phyloP scores from a whole-genome alignment of 2,113 vertebrate genomes.

The Chaetorhynchus papuensis region DNA sequence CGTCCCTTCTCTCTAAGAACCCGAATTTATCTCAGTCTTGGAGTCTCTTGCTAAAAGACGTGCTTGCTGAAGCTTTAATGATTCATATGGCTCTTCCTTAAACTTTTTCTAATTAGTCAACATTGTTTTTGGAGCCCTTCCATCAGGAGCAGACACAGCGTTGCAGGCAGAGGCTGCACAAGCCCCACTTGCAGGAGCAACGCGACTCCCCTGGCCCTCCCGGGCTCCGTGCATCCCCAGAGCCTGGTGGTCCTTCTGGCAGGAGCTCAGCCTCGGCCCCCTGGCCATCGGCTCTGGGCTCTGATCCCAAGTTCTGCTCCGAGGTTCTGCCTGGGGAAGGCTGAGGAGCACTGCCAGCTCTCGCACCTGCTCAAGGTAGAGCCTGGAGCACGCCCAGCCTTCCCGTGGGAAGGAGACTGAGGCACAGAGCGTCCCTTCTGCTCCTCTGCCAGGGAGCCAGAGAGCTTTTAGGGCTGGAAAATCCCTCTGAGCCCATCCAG shows the following conservation, averaged over 20 bases:
- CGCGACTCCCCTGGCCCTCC: not conserved
- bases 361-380: not conserved
- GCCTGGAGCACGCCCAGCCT: not conserved
- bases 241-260: not conserved
- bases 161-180: slow-evolving; percentile 23
- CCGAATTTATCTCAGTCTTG: not conserved
- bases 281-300: not conserved
- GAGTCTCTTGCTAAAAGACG: slow-evolving; percentile 48
- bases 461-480: not conserved
- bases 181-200: slow-evolving; percentile 22
- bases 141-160: slow-evolving; percentile 28
- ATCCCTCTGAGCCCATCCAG: not conserved
- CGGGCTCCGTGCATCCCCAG: not conserved
- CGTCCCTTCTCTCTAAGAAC: not conserved
- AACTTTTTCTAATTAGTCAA: slow-evolving; percentile 66
- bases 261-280: not conserved
- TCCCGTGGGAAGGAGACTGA: not conserved
- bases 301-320: not conserved
- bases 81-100: slow-evolving; percentile 59
- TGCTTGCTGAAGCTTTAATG: slow-evolving; percentile 55
- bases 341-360: not conserved
- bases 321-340: not conserved
- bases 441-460: not conserved
- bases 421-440: not conserved
- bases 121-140: slow-evolving; percentile 37